Conservation (phyloP, 2,113 vertebrate species). For the Dipodomys merriami region DNA sequence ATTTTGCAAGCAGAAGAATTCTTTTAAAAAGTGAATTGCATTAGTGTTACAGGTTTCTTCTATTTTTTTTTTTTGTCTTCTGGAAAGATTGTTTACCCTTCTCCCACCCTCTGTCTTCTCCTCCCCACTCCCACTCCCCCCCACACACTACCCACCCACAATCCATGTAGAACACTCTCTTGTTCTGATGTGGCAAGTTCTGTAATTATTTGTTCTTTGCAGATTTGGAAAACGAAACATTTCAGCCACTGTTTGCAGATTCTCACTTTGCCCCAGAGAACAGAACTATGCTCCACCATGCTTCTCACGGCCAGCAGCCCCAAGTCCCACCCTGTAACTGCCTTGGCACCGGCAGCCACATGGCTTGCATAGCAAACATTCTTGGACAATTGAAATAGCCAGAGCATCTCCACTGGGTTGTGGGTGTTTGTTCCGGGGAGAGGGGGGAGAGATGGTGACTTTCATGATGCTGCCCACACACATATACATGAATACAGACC, state of each 20-base stretch:
- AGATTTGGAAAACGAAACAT: slow-evolving; percentile 47
- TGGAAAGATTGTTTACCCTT: not conserved
- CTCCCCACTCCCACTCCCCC: not conserved
- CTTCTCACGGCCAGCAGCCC: not conserved
- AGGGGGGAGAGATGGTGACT: slow-evolving; percentile 9
- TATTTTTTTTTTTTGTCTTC: not conserved
- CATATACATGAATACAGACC: not conserved
- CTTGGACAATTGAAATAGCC: slow-evolving; percentile 64
- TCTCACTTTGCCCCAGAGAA: slow-evolving; percentile 35
- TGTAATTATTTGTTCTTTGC: slow-evolving; percentile 59
- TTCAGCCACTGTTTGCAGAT: not conserved
- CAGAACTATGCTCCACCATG: not conserved
- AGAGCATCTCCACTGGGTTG: slow-evolving; percentile 32
- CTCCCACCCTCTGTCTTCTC: too few relatives aligned
- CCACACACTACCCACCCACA: not conserved
- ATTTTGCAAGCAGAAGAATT: slow-evolving; percentile 7
- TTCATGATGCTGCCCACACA: not conserved
- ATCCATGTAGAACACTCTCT: not conserved
- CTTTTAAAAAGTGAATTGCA: not conserved
- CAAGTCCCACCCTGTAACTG: slow-evolving; percentile 49
- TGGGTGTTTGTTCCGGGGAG: slow-evolving; percentile 75
- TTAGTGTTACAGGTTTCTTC: not conserved
- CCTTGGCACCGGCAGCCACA: slow-evolving; percentile 57
- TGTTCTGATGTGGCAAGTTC: slow-evolving; percentile 38
- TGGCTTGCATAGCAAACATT: slow-evolving; percentile 78